A percentile compares a stretch with the other conserved stretches of the same genome.
Conservation (phyloP, 37 sponge, comb jelly and placozoan genomes). For the Halisarca cf. caerulea region DNA sequence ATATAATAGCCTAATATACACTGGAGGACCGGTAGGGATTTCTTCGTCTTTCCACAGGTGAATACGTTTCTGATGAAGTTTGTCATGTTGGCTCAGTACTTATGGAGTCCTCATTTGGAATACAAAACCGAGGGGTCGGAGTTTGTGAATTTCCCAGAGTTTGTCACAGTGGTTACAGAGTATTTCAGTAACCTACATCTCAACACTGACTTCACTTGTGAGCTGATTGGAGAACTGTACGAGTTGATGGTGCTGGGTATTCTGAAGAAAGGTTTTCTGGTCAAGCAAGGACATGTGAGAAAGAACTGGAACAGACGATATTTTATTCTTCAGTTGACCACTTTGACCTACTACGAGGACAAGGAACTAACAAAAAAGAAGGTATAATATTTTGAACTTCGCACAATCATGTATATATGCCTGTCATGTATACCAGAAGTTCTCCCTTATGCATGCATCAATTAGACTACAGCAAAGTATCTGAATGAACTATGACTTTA, state of each 20-base stretch:
- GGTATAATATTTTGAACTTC: too few relatives aligned
- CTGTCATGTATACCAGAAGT: too few relatives aligned
- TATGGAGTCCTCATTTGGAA: background rate
- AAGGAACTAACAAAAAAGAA: slow-evolving; percentile 48
- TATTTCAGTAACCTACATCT: background rate
- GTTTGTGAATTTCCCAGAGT: slow-evolving; percentile 12
- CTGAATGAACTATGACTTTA: too few relatives aligned
- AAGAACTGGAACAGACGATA: slow-evolving; percentile 63
- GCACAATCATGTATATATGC: too few relatives aligned
- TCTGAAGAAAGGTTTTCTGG: slow-evolving; percentile 66
- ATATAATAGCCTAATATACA: too few relatives aligned
- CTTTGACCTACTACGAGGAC: slow-evolving; percentile 50
- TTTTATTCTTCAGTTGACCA: slow-evolving; percentile 57
- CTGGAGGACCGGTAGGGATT: too few relatives aligned
- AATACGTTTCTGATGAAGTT: slow-evolving; percentile 5
- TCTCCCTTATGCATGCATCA: too few relatives aligned
- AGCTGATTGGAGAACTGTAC: background rate
- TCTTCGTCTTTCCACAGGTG: too few relatives aligned
- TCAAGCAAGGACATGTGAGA: slow-evolving; percentile 66
- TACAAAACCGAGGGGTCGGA: background rate
- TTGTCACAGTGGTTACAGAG: background rate
- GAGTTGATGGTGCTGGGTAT: slow-evolving; percentile 48
- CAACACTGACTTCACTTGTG: slow-evolving; percentile 1
- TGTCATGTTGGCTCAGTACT: background rate
- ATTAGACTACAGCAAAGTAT: too few relatives aligned